Conservation (phyloP, 2,888 invertebrate genomes). For the Dolichopus griseipennis region DNA sequence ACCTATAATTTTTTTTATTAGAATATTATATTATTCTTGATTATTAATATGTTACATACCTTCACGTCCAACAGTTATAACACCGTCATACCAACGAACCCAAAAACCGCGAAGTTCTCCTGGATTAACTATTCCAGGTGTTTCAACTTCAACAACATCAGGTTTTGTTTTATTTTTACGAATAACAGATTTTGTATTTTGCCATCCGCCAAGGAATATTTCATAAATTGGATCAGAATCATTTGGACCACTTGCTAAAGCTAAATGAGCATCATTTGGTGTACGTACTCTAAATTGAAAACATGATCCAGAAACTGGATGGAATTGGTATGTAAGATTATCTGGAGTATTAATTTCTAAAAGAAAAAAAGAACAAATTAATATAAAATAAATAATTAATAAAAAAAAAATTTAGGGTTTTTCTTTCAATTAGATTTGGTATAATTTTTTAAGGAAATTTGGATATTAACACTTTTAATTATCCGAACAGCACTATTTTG, state of each 20-base stretch:
- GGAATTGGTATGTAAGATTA: slow-evolving; percentile 73
- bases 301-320: slow-evolving; percentile 59
- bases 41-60: slow-evolving; percentile 25
- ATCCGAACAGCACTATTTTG: too few species aligned
- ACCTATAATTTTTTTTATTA: slow-evolving; percentile 25
- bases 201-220: slow-evolving; percentile 84
- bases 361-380: slow-evolving; percentile 26
- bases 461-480: too few species aligned
- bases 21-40: too few species aligned
- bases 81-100: slow-evolving; percentile 67
- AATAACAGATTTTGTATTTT: slow-evolving; percentile 73
- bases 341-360: slow-evolving; percentile 71
- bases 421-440: too few species aligned
- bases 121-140: slow-evolving; percentile 61
- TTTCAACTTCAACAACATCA: slow-evolving; percentile 60
- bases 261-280: slow-evolving; percentile 75
- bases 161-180: slow-evolving; percentile 69
- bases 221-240: slow-evolving; percentile 74
- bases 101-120: slow-evolving; percentile 77
- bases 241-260: slow-evolving; percentile 60
- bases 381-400: too few species aligned
- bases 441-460: too few species aligned
- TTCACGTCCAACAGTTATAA: slow-evolving; percentile 63
- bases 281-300: slow-evolving; percentile 69
- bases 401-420: too few species aligned